Percentiles rank a stretch among this genome's conserved stretches.
These are phyloP conservation scores for Rhabdomys pumilio DNA, from an alignment of 2,797 vertebrate species.

Conservation along the genomic window DNA sequence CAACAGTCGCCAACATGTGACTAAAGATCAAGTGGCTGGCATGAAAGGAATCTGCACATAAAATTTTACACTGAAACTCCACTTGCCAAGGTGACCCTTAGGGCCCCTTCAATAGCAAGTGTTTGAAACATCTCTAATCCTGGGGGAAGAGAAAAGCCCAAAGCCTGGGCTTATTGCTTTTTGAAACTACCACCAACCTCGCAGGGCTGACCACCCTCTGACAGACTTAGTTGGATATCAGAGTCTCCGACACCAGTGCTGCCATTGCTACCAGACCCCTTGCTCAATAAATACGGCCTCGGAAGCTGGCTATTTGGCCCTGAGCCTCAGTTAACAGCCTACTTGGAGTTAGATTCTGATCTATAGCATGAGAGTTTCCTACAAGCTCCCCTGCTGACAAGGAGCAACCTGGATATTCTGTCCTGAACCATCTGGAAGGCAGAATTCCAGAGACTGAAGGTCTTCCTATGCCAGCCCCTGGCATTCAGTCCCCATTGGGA, in stretches of 20 bases:
- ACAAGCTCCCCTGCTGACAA: not conserved
- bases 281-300: not conserved
- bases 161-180: not conserved
- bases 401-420: not conserved
- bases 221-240: not conserved
- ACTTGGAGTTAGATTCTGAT: not conserved
- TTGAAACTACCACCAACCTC: not conserved
- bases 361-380: not conserved
- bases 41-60: not conserved
- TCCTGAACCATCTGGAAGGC: not conserved
- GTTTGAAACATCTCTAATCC: not conserved
- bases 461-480: not conserved
- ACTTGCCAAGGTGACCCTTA: not conserved
- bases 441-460: not conserved
- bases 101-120: not conserved
- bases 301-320: not conserved
- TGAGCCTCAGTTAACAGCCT: not conserved
- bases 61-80: not conserved
- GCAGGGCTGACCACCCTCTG: not conserved
- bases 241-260: not conserved
- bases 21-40: slow-evolving; percentile 8
- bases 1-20: not conserved
- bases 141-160: not conserved
- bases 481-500: not conserved
- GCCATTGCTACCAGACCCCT: not conserved